These are phyloP conservation scores for Vombatus ursinus DNA, from an alignment of 2,113 vertebrate species.

Conservation along the genomic window DNA sequence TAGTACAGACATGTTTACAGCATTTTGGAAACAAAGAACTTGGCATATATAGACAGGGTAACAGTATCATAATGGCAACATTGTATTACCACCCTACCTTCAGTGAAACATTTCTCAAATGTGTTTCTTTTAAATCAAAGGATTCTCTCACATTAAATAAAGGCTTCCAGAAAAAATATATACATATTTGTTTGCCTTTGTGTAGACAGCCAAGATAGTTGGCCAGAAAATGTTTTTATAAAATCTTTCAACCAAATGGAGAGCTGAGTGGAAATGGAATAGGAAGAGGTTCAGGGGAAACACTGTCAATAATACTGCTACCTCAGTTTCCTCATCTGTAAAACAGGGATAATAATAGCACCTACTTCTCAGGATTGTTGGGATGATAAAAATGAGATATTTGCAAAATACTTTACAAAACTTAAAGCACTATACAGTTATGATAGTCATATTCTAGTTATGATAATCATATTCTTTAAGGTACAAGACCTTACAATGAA, in stretches of 20 bases:
- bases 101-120: constrained; percentile 26
- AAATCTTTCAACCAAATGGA: not conserved
- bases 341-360: not conserved
- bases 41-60: constrained; percentile 26
- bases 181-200: not conserved
- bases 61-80: constrained; percentile 46
- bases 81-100: not conserved
- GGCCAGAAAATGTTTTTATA: not conserved
- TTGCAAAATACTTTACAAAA: not conserved
- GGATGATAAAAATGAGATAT: not conserved
- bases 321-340: constrained; percentile 3
- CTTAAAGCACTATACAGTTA: not conserved
- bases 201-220: not conserved
- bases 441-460: not conserved
- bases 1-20: constrained; percentile 53
- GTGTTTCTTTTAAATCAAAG: constrained; percentile 23
- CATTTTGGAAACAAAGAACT: constrained; percentile 46
- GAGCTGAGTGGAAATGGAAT: not conserved
- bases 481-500: not conserved
- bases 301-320: not conserved
- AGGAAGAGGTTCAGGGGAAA: not conserved
- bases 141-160: constrained; percentile 32
- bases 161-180: constrained; percentile 18
- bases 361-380: not conserved
- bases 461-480: not conserved